Percentiles rank a stretch among this genome's conserved stretches.
Conservation (phyloP, 1,140 invertebrate species). For the Venturia canescens region DNA sequence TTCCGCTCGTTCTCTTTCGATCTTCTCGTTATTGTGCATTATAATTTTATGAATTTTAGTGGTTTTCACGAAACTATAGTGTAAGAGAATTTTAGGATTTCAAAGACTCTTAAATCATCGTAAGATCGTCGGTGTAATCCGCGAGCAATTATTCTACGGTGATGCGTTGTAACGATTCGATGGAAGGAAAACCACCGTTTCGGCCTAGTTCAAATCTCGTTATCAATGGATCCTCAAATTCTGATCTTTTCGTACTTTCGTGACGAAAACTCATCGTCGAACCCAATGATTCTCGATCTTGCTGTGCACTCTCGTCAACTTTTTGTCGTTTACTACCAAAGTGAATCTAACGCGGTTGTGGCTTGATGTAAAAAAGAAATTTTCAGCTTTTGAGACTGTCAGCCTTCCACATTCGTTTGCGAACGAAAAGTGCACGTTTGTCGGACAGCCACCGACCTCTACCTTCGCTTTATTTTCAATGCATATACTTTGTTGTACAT, state of each 20-base stretch:
- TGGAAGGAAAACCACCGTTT: too few species aligned
- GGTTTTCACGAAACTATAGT: too few species aligned
- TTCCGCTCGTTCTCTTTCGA: constrained; percentile 51
- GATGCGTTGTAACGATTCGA: neutral
- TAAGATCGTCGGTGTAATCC: too few species aligned
- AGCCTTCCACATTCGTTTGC: constrained; percentile 70
- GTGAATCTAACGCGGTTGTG: constrained; percentile 21
- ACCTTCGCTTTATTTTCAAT: neutral
- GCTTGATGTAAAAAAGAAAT: constrained; percentile 54
- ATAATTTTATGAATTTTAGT: neutral
- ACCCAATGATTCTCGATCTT: too few species aligned
- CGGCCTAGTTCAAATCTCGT: too few species aligned
- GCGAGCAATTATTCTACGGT: too few species aligned
- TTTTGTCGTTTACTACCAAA: neutral
- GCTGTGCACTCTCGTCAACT: too few species aligned
- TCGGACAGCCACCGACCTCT: constrained; percentile 19
- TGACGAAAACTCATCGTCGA: too few species aligned
- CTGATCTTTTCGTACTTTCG: too few species aligned
- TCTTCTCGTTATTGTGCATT: neutral
- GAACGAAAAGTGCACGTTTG: constrained; percentile 48
- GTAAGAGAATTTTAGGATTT: too few species aligned
- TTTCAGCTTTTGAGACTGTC: constrained; percentile 33
- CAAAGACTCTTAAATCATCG: too few species aligned
- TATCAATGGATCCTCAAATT: too few species aligned
- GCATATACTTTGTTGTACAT: constrained; percentile 26